Conservation (phyloP, 1,140 invertebrate species). For the Drosophila teissieri region DNA sequence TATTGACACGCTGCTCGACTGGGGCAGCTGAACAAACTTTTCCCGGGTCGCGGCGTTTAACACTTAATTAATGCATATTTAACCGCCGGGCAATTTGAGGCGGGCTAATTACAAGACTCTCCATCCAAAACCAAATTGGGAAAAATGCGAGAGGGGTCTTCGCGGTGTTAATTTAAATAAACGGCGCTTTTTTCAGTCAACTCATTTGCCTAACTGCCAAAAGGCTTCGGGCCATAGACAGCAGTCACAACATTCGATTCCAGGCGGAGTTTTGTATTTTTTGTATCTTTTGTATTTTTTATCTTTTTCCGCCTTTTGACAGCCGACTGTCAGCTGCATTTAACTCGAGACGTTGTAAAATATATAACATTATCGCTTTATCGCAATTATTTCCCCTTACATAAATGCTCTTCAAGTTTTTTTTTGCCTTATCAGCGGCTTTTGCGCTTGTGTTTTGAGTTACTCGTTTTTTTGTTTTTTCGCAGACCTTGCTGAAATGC, state of each 20-base stretch:
- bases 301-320: constrained; percentile 45
- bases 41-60: constrained; percentile 48
- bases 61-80: constrained; percentile 79
- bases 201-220: constrained; percentile 59
- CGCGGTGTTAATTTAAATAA: constrained; percentile 61
- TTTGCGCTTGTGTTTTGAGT: constrained; percentile 16
- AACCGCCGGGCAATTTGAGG: constrained; percentile 61
- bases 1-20: constrained; percentile 12
- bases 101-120: constrained; percentile 68
- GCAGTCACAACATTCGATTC: constrained; percentile 20
- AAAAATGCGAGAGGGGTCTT: constrained; percentile 32
- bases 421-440: constrained; percentile 65
- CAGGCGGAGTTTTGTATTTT: constrained; percentile 9
- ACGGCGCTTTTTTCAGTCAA: constrained; percentile 41
- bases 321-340: constrained; percentile 65
- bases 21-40: constrained; percentile 53
- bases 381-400: constrained; percentile 58
- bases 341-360: constrained; percentile 55
- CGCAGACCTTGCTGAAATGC: constrained; percentile 58
- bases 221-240: constrained; percentile 42
- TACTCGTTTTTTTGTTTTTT: constrained; percentile 21
- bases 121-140: constrained; percentile 31
- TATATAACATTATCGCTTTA: constrained; percentile 71
- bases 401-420: constrained; percentile 21
- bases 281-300: constrained; percentile 5